Conservation (phyloP, 2,797 vertebrate genomes). For the Glyptemys insculpta region DNA sequence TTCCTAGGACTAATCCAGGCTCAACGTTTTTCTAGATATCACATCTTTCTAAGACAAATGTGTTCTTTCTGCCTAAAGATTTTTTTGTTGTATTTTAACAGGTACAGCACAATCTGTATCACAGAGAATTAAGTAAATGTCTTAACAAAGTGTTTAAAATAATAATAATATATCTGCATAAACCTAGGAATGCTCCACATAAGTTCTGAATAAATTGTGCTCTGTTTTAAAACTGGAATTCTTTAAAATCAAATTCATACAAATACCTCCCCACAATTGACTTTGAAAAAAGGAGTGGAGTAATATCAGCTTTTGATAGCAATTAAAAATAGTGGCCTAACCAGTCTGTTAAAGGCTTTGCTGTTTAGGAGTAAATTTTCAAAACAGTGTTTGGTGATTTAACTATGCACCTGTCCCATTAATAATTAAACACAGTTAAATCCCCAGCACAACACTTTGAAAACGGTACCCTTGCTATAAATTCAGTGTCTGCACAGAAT, state of each 20-base stretch:
- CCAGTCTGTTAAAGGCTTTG: slow-evolving; percentile 39
- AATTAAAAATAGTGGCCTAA: neutral
- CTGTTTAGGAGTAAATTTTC: slow-evolving; percentile 33
- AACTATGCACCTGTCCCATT: slow-evolving; percentile 38
- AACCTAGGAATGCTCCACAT: neutral
- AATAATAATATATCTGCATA: neutral
- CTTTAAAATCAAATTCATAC: neutral
- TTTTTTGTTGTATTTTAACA: neutral
- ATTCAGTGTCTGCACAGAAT: neutral
- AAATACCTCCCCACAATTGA: neutral
- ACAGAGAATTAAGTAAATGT: slow-evolving; percentile 38
- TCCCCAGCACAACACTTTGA: neutral
- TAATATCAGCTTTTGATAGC: slow-evolving; percentile 28
- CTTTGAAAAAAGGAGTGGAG: slow-evolving; percentile 22
- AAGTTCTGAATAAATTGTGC: neutral
- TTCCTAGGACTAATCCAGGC: neutral
- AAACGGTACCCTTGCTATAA: neutral
- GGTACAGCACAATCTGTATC: neutral
- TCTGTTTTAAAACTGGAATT: neutral
- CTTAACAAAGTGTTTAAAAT: neutral
- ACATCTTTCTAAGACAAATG: neutral
- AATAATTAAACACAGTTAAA: slow-evolving; percentile 38
- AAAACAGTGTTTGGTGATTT: slow-evolving; percentile 21
- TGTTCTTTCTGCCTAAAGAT: neutral
- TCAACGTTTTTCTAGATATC: neutral